Percentiles rank a stretch among this genome's conserved stretches.
phyloP scores from a whole-genome alignment of 2,113 vertebrate species.

The Alosa alosa region DNA sequence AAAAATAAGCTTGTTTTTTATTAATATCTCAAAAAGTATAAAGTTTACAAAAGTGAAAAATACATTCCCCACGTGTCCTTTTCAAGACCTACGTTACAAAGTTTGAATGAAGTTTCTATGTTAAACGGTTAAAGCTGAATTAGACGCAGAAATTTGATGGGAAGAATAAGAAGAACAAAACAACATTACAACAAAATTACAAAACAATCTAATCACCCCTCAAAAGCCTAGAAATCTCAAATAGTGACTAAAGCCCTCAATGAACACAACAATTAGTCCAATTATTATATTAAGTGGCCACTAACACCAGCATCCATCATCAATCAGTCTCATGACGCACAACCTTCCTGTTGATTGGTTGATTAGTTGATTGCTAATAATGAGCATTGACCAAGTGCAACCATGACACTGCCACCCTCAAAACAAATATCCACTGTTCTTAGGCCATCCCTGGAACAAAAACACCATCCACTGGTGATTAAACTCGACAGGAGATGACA shows the following conservation, averaged over 20 bases:
- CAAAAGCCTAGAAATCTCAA: neutral
- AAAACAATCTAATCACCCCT: neutral
- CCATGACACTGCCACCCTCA: neutral
- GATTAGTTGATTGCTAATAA: conserved; percentile 6
- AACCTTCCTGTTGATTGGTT: neutral
- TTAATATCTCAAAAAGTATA: no score
- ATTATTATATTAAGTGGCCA: neutral
- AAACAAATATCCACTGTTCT: neutral
- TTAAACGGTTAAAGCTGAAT: no score
- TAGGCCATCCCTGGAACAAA: no score
- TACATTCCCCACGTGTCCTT: no score
- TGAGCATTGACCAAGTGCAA: neutral
- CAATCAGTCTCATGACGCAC: neutral
- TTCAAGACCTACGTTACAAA: no score
- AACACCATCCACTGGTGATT: no score
- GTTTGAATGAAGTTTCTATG: no score
- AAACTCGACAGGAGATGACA: neutral
- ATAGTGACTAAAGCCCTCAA: neutral
- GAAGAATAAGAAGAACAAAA: no score
- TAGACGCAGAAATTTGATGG: no score
- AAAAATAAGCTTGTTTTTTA: no score
- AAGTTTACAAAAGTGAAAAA: no score
- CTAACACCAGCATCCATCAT: neutral
- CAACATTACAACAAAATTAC: no score
- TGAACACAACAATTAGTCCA: neutral